These are phyloP conservation scores for Gallinago nigripennis DNA, from an alignment of 2,797 vertebrate species.

Conservation along the genomic window DNA sequence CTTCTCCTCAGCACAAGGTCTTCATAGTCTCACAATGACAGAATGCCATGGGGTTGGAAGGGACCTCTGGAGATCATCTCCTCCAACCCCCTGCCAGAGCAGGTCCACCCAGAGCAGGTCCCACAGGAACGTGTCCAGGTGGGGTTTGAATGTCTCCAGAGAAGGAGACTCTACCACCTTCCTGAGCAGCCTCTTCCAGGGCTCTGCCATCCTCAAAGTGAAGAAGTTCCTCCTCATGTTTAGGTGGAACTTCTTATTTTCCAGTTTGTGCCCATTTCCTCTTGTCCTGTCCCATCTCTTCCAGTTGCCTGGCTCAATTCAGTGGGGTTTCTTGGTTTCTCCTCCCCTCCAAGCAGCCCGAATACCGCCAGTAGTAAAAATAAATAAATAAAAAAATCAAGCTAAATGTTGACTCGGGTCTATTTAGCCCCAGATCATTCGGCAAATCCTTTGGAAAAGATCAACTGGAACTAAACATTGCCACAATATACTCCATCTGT, in stretches of 20 bases:
- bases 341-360: not conserved
- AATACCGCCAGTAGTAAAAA: not conserved
- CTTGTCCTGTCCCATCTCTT: not conserved
- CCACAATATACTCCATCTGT: slow-evolving; percentile 50
- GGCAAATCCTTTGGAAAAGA: slow-evolving; percentile 23
- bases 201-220: too few relatives aligned
- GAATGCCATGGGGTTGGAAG: too few relatives aligned
- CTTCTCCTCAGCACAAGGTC: not conserved
- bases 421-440: not conserved
- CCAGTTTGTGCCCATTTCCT: too few relatives aligned
- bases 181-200: too few relatives aligned
- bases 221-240: too few relatives aligned
- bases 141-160: too few relatives aligned
- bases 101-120: too few relatives aligned
- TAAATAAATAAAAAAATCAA: not conserved
- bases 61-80: too few relatives aligned
- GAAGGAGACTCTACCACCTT: too few relatives aligned
- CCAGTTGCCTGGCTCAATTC: not conserved
- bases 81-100: too few relatives aligned
- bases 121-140: too few relatives aligned
- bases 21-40: not conserved
- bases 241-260: too few relatives aligned
- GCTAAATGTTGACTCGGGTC: not conserved
- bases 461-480: slow-evolving; percentile 58
- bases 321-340: not conserved